Percentiles rank a stretch among this genome's conserved stretches.
phyloP scores from a whole-genome alignment of 2,888 invertebrate genomes.

The Trimorus sp. region DNA sequence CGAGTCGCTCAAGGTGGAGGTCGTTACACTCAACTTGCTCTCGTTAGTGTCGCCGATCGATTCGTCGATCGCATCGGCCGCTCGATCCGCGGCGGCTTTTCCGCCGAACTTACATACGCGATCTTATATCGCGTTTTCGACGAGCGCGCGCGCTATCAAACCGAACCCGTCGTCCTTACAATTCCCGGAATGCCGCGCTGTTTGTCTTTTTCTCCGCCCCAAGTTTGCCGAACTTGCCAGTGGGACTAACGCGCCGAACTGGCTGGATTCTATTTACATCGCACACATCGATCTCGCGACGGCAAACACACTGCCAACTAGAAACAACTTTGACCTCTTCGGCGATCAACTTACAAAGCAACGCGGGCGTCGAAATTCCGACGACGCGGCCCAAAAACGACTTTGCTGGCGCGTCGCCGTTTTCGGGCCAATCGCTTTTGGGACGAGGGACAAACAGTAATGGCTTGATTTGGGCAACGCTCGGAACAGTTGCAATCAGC shows the following conservation, averaged over 20 bases:
- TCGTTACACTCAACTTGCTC: constrained; percentile 72
- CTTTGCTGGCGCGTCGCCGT: neutral
- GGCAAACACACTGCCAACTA: constrained; percentile 49
- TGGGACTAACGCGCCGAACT: constrained; percentile 40
- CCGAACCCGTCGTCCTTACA: no score
- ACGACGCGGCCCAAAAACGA: neutral
- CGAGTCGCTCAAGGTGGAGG: constrained; percentile 70
- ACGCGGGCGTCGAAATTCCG: constrained; percentile 32
- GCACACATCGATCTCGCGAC: constrained; percentile 39
- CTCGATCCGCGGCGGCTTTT: constrained; percentile 3
- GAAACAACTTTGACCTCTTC: constrained; percentile 57
- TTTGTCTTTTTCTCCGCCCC: constrained; percentile 25
- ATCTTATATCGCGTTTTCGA: no score
- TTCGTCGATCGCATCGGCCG: constrained; percentile 54
- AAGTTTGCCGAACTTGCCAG: constrained; percentile 34
- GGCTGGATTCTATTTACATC: constrained; percentile 43
- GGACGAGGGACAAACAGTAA: neutral
- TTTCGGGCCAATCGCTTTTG: neutral
- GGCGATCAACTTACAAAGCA: constrained; percentile 34
- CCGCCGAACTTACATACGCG: no score
- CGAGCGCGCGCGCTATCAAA: no score
- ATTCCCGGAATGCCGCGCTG: neutral
- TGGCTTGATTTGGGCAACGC: no score
- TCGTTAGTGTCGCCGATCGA: constrained; percentile 67
- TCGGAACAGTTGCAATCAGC: no score